These are phyloP conservation scores for Scarus forsteni DNA, from an alignment of 2,797 vertebrate species.

Conservation along the genomic window DNA sequence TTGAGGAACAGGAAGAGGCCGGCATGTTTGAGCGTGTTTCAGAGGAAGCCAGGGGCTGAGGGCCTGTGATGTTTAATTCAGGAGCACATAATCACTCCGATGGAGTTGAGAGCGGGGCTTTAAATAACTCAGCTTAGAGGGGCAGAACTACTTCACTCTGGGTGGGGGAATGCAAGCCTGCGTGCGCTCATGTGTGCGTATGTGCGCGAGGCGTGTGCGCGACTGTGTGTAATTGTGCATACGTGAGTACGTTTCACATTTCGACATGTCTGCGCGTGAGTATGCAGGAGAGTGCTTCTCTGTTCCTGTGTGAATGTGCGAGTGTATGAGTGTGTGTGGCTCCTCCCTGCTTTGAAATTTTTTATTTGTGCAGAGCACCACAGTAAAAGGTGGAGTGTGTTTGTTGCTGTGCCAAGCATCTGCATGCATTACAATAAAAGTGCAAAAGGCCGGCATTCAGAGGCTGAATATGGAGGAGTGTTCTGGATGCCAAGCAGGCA, in stretches of 20 bases:
- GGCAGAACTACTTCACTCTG: conserved; percentile 82
- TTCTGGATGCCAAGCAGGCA: conserved; percentile 71
- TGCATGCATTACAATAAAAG: conserved; percentile 76
- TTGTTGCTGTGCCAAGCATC: conserved; percentile 74
- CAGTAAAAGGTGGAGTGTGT: conserved; percentile 67
- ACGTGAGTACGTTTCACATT: conserved; percentile 62
- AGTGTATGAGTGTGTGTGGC: conserved; percentile 21
- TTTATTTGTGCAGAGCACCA: conserved; percentile 70
- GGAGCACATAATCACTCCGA: conserved; percentile 87
- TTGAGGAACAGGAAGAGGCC: conserved; percentile 85
- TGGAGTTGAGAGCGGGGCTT: conserved; percentile 85
- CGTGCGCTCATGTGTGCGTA: conserved; percentile 15
- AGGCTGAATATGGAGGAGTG: conserved; percentile 70
- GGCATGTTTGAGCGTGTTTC: conserved; percentile 81
- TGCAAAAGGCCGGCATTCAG: conserved; percentile 74
- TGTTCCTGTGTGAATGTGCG: conserved; percentile 50
- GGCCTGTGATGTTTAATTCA: conserved; percentile 90
- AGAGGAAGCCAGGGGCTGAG: conserved; percentile 85
- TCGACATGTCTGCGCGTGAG: conserved; percentile 55
- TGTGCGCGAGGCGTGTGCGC: background rate
- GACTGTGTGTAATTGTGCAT: conserved; percentile 58
- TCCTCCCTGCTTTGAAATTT: conserved; percentile 71
- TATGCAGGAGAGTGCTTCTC: conserved; percentile 61
- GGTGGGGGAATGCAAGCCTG: conserved; percentile 67
- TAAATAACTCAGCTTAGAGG: conserved; percentile 89